Evolutionary conservation across 2,113 vertebrate species (phyloP).

Genomic region (Paedocypris sp.): DNA sequence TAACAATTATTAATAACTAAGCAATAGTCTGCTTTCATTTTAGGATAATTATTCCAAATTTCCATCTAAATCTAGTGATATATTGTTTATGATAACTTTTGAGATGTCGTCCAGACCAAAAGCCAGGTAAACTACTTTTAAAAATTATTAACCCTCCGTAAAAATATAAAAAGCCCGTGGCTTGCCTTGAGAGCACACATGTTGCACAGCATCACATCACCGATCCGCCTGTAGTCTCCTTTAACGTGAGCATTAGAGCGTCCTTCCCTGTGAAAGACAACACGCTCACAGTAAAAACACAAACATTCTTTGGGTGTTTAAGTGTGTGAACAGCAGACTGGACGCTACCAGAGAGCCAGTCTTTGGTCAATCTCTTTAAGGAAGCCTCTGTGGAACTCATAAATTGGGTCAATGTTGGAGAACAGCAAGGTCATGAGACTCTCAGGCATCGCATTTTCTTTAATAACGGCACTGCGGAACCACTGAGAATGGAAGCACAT

Average conservation of each 20-base stretch:
- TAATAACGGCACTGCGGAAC: slow-evolving; percentile 85
- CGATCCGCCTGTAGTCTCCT: slow-evolving; percentile 74
- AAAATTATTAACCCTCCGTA: no score
- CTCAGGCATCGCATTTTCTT: slow-evolving; percentile 80
- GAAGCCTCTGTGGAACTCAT: slow-evolving; percentile 86
- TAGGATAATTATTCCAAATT: no score
- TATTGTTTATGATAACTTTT: no score
- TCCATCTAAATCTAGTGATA: no score
- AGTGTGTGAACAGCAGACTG: background rate
- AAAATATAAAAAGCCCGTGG: no score
- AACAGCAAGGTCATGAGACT: slow-evolving; percentile 81
- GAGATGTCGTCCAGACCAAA: no score
- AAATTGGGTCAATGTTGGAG: slow-evolving; percentile 88
- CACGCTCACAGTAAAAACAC: background rate
- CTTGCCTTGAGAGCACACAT: slow-evolving; percentile 79
- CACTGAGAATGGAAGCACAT: slow-evolving; percentile 59
- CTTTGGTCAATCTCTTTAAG: slow-evolving; percentile 86
- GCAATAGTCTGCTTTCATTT: no score
- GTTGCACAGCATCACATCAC: slow-evolving; percentile 85
- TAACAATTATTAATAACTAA: no score
- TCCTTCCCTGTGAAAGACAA: slow-evolving; percentile 71
- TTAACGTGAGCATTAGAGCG: slow-evolving; percentile 61
- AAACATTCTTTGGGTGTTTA: background rate
- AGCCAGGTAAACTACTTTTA: no score
- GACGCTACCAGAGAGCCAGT: slow-evolving; percentile 75